Evolutionary conservation across 2,113 vertebrate species (phyloP).

Genomic region (Motacilla tschutschensis): DNA sequence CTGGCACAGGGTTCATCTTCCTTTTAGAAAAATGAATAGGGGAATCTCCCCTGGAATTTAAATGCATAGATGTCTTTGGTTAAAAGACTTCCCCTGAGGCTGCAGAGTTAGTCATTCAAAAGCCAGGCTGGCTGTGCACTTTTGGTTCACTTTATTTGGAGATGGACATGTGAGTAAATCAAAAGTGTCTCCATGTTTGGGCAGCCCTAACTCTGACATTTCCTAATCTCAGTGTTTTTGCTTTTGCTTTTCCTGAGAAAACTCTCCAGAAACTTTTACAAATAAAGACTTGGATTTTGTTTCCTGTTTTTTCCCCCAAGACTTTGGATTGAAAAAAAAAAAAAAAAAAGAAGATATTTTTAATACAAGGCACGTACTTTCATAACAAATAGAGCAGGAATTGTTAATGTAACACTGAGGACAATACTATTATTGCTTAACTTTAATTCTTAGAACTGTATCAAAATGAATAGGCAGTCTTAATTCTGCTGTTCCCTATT

Average conservation of each 20-base stretch:
- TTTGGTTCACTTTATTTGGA: not conserved
- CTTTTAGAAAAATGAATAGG: not conserved
- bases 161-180: not conserved
- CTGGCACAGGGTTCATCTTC: fast-evolving
- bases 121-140: not conserved
- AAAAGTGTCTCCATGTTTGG: not conserved
- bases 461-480: slow-evolving; percentile 1
- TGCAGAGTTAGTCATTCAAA: not conserved
- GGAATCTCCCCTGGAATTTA: not conserved
- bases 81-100: not conserved
- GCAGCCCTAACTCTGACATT: not conserved
- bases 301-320: slow-evolving; percentile 5
- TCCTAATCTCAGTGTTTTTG: not conserved
- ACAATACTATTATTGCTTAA: slow-evolving; percentile 36
- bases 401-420: not conserved
- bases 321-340: not conserved
- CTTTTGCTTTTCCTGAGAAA: slow-evolving; percentile 27
- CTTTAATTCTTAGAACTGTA: not conserved
- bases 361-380: not conserved
- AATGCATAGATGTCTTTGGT: not conserved
- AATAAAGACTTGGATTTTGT: not conserved
- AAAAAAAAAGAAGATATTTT: not conserved
- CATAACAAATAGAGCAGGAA: slow-evolving; percentile 8
- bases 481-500: not conserved
- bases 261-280: not conserved